Evolutionary conservation across 2,797 vertebrate species (phyloP).

Genomic region (Hipposideros larvatus): DNA sequence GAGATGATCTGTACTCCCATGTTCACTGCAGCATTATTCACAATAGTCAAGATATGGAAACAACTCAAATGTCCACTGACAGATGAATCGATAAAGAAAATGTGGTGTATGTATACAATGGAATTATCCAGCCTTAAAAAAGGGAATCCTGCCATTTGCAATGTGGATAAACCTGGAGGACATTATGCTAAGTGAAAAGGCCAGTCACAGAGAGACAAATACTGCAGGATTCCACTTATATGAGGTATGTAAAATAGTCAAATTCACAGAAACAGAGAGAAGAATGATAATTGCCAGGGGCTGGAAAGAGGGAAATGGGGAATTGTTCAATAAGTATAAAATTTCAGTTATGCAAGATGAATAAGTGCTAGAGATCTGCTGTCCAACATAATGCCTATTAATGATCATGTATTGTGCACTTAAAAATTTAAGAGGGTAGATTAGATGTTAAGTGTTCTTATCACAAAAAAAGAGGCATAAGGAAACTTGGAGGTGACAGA

Average conservation of each 20-base stretch:
- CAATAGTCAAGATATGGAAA: background rate
- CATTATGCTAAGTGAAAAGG: conserved; percentile 21
- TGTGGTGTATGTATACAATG: background rate
- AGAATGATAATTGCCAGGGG: background rate
- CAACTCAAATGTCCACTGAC: background rate
- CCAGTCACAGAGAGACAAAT: conserved; percentile 13
- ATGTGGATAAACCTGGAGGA: background rate
- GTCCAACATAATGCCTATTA: background rate
- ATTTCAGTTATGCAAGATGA: conserved; percentile 12
- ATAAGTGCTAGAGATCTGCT: background rate
- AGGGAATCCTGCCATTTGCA: background rate
- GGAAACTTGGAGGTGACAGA: background rate
- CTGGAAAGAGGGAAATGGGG: background rate
- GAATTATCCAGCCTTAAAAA: background rate
- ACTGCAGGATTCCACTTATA: conserved; percentile 7
- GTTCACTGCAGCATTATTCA: background rate
- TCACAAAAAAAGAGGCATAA: background rate
- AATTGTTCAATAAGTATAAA: background rate
- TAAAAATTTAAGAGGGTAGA: background rate
- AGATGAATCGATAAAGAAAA: background rate
- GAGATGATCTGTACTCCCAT: background rate
- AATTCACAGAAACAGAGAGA: background rate
- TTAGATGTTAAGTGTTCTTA: background rate
- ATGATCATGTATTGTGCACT: background rate
- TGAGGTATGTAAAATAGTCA: background rate